These are phyloP conservation scores for Psophia crepitans DNA, from an alignment of 2,113 vertebrate genomes.

Conservation along the genomic window DNA sequence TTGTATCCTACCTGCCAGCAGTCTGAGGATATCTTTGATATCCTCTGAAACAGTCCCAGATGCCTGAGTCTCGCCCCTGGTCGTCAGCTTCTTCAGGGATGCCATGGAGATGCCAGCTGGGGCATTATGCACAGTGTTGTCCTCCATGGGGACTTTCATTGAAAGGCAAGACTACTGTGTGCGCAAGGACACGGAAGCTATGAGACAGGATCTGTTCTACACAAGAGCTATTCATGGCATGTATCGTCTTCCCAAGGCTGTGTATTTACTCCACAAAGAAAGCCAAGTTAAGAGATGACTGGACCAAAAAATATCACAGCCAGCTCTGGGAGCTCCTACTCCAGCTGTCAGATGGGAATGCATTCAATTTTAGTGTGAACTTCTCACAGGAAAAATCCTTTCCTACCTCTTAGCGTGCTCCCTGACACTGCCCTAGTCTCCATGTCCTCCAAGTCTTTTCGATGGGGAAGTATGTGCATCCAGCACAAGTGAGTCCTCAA, in stretches of 20 bases:
- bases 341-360: not conserved
- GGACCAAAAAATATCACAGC: not conserved
- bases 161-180: not conserved
- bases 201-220: not conserved
- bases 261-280: not conserved
- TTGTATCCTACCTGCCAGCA: not conserved
- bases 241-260: not conserved
- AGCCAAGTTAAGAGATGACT: not conserved
- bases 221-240: not conserved
- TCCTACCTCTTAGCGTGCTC: not conserved
- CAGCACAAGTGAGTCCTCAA: not conserved
- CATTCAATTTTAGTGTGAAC: not conserved
- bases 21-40: not conserved
- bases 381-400: not conserved
- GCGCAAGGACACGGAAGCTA: not conserved
- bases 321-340: not conserved
- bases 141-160: not conserved
- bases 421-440: not conserved
- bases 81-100: not conserved
- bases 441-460: not conserved
- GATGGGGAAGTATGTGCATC: not conserved
- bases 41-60: not conserved
- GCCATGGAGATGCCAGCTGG: not conserved
- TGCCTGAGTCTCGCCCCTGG: not conserved
- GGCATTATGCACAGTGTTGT: not conserved